Evolutionary conservation across 2,797 vertebrate genomes (phyloP).

Genomic region (Crax fasciolata): DNA sequence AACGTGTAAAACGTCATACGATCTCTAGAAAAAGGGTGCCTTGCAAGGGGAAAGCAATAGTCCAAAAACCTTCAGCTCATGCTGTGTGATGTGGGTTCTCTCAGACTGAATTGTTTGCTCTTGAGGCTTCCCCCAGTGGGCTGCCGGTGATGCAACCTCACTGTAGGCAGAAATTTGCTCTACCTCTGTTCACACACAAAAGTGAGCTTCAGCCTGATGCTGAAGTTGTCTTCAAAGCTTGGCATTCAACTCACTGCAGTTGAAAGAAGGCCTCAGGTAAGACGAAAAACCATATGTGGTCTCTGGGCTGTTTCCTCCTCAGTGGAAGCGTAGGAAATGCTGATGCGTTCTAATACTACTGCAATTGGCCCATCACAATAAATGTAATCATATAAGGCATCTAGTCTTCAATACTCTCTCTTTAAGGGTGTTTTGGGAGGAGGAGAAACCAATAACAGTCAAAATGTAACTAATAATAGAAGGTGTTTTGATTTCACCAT

Average conservation of each 20-base stretch:
- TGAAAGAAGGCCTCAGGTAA: background rate
- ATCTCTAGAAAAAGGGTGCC: background rate
- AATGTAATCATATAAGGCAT: background rate
- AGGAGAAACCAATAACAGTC: background rate
- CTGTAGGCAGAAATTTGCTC: fast-evolving
- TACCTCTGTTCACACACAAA: background rate
- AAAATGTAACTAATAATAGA: background rate
- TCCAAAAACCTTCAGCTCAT: background rate
- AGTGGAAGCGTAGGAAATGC: background rate
- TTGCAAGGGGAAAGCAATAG: background rate
- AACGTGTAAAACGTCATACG: background rate
- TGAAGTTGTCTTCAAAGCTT: background rate
- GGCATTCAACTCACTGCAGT: background rate
- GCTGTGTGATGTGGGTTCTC: background rate
- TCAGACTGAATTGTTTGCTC: background rate
- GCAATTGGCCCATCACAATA: no score
- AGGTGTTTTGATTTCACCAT: background rate
- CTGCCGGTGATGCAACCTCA: background rate
- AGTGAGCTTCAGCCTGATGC: background rate
- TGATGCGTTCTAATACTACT: background rate
- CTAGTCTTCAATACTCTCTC: background rate
- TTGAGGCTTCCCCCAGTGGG: background rate
- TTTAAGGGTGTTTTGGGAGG: background rate
- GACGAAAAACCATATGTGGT: background rate
- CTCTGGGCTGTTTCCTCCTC: background rate